phyloP scores from a whole-genome alignment of 2,113 vertebrate genomes.

The Mobula hypostoma region DNA sequence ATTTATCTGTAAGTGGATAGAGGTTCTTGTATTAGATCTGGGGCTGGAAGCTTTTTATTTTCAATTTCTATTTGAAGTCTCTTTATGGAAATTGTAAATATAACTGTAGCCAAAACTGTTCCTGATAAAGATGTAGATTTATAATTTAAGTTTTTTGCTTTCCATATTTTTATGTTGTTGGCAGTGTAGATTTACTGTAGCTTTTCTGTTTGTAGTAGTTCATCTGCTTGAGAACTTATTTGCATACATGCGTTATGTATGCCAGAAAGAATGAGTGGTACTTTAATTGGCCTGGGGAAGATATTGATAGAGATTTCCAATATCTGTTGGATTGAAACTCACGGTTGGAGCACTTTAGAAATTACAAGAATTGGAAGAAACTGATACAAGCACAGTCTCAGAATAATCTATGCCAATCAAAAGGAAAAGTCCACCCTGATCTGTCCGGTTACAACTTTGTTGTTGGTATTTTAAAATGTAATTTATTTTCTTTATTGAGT shows the following conservation, averaged over 20 bases:
- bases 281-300: background rate
- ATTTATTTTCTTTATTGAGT: background rate
- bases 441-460: background rate
- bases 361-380: background rate
- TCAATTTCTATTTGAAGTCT: background rate
- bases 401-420: too few relatives aligned
- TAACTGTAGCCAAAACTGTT: background rate
- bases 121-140: background rate
- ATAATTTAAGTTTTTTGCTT: background rate
- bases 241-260: background rate
- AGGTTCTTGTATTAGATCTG: background rate
- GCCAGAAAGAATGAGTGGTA: background rate
- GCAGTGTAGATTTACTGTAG: background rate
- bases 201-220: background rate
- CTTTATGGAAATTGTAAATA: background rate
- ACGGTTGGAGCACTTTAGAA: background rate
- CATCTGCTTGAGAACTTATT: background rate
- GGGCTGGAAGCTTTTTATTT: background rate
- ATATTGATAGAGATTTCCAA: background rate
- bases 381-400: background rate
- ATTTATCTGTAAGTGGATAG: background rate
- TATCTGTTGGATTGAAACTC: background rate
- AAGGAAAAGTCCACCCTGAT: background rate
- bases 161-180: background rate
- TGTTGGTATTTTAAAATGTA: background rate